Conservation (phyloP, 2,797 vertebrate species). For the Rhabdophis nuchalis region DNA sequence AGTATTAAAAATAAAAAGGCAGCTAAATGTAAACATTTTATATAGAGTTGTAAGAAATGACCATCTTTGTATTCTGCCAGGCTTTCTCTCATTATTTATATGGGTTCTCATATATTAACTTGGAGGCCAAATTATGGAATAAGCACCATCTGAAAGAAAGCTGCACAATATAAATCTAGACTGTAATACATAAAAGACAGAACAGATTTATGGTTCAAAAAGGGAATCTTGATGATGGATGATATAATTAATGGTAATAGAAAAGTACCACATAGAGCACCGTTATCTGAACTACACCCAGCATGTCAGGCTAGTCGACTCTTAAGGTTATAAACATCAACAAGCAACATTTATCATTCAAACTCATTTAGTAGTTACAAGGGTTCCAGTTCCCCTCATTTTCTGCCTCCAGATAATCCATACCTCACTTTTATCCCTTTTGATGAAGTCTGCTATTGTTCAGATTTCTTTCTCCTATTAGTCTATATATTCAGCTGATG, state of each 20-base stretch:
- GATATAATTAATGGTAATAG: slow-evolving; percentile 27
- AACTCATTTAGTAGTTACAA: slow-evolving; percentile 5
- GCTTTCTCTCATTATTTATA: slow-evolving; percentile 65
- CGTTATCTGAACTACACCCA: background rate
- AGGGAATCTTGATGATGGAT: slow-evolving; percentile 29
- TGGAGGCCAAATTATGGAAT: slow-evolving; percentile 46
- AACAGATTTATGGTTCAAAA: slow-evolving; percentile 48
- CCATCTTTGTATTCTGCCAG: slow-evolving; percentile 45
- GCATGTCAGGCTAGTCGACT: background rate
- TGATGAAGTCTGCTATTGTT: background rate
- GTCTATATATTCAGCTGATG: background rate
- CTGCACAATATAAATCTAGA: slow-evolving; percentile 43
- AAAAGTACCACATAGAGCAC: slow-evolving; percentile 26
- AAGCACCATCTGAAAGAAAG: slow-evolving; percentile 46
- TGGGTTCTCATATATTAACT: slow-evolving; percentile 55
- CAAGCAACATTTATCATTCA: background rate
- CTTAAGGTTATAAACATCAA: slow-evolving; percentile 28
- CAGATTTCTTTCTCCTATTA: background rate
- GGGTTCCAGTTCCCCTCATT: background rate
- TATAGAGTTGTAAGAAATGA: slow-evolving; percentile 58
- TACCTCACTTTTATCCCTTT: background rate
- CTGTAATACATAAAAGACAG: slow-evolving; percentile 42
- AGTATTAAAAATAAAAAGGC: slow-evolving; percentile 67
- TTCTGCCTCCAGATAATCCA: background rate
- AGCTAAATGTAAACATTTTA: slow-evolving; percentile 63